Percentiles rank a stretch among this genome's conserved stretches.
phyloP scores from a whole-genome alignment of 1,140 invertebrate species.

The Rhynchophorus ferrugineus region DNA sequence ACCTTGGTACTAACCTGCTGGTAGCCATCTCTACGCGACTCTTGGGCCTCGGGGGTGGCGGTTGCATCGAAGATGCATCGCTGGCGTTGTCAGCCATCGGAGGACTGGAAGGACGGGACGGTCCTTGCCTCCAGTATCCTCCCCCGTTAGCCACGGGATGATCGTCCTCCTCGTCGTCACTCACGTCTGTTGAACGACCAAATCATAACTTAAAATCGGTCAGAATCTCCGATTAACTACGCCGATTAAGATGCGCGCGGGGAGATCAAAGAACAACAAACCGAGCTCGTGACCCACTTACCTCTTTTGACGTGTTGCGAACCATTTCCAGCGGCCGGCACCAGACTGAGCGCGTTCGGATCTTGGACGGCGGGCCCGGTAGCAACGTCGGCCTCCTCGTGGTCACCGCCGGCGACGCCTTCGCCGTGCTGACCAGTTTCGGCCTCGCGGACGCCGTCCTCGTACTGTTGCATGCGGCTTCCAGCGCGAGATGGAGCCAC shows the following conservation, averaged over 20 bases:
- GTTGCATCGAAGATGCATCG: slow-evolving; percentile 39
- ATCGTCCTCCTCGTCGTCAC: slow-evolving; percentile 38
- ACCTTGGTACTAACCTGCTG: slow-evolving; percentile 11
- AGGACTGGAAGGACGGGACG: slow-evolving; percentile 46
- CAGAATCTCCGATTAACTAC: background rate
- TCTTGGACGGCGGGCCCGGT: slow-evolving; percentile 14
- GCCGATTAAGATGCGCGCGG: background rate
- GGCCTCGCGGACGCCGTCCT: slow-evolving; percentile 38
- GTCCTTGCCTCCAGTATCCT: slow-evolving; percentile 51
- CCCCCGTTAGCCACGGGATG: slow-evolving; percentile 35
- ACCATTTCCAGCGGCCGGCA: slow-evolving; percentile 18
- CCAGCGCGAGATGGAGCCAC: slow-evolving; percentile 35
- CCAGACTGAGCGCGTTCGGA: slow-evolving; percentile 25
- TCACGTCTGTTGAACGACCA: no score
- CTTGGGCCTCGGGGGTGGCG: slow-evolving; percentile 41
- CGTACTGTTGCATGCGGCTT: slow-evolving; percentile 38
- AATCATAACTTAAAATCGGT: slow-evolving; percentile 7
- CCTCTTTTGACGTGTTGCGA: slow-evolving; percentile 25
- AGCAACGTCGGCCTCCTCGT: slow-evolving; percentile 23
- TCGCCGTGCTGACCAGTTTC: slow-evolving; percentile 31
- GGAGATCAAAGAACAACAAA: background rate
- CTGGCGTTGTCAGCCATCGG: slow-evolving; percentile 50
- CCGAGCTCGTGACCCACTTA: no score
- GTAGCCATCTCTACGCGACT: slow-evolving; percentile 32
- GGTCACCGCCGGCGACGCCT: slow-evolving; percentile 29